Evolutionary conservation across 2,888 invertebrate species (phyloP).

Genomic region (Rotaria magnacalcarata): DNA sequence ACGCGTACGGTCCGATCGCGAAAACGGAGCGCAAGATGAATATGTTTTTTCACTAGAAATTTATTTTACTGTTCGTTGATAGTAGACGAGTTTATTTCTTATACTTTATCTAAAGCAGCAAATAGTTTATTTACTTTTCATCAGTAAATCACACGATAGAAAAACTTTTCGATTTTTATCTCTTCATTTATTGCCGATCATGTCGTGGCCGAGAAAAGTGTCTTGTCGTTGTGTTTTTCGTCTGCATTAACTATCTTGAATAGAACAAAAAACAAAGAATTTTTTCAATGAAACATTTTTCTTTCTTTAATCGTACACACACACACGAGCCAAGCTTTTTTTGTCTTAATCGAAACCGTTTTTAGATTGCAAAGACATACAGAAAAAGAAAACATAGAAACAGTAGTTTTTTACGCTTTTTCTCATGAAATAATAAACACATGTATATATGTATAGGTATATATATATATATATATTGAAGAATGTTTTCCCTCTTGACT

Average conservation of each 20-base stretch:
- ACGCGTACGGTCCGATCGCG: too few relatives aligned
- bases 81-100: neutral
- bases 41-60: too few relatives aligned
- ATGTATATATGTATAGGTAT: neutral
- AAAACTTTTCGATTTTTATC: neutral
- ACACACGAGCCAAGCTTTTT: neutral
- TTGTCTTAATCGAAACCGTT: neutral
- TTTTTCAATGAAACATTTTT: neutral
- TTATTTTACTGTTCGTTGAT: too few relatives aligned
- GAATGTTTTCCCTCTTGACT: neutral
- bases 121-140: neutral
- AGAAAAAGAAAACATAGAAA: neutral
- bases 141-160: too few relatives aligned
- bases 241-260: slow-evolving; percentile 60
- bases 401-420: neutral
- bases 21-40: too few relatives aligned
- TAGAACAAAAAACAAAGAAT: neutral
- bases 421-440: neutral
- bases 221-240: too few relatives aligned
- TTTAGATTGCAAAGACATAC: neutral
- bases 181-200: neutral
- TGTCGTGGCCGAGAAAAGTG: neutral
- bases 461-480: neutral
- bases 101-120: neutral
- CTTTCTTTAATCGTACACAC: neutral